Percentiles rank a stretch among this genome's conserved stretches.
Evolutionary conservation across 92 coral and sea anemone genomes (phyloP).

Genomic region (Scolanthus callimorphus): DNA sequence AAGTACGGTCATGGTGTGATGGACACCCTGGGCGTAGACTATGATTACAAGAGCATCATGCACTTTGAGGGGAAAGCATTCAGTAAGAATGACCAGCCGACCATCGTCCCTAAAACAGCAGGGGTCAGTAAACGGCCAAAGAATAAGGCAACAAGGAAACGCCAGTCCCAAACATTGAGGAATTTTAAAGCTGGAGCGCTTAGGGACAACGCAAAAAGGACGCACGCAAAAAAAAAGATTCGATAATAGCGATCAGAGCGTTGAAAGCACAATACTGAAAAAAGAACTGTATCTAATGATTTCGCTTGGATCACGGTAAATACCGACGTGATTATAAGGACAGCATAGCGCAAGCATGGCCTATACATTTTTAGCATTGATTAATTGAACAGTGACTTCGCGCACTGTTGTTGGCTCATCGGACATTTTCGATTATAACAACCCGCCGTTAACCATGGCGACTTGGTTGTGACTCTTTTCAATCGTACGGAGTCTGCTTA

Average conservation of each 20-base stretch:
- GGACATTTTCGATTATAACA: too few species aligned
- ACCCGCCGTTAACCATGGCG: neutral
- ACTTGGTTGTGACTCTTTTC: neutral
- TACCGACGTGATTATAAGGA: too few species aligned
- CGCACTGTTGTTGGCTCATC: too few species aligned
- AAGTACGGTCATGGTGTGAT: conserved; percentile 2
- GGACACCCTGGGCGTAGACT: conserved; percentile 10
- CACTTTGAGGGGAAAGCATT: conserved; percentile 23
- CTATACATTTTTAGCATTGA: neutral
- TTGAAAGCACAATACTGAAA: too few species aligned
- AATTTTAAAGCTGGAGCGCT: neutral
- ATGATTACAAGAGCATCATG: conserved; percentile 41
- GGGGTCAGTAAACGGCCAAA: conserved; percentile 19
- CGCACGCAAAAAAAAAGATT: too few species aligned
- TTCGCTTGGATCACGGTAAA: too few species aligned
- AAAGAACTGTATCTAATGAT: too few species aligned
- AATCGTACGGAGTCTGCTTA: too few species aligned
- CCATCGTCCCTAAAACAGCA: conserved; percentile 16
- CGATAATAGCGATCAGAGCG: too few species aligned
- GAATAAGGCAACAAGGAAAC: neutral
- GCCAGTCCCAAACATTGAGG: neutral
- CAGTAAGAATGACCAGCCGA: conserved; percentile 36
- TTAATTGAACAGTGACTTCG: neutral
- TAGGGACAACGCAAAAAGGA: too few species aligned
- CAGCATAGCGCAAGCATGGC: too few species aligned